Percentiles rank a stretch among this genome's conserved stretches.
These are phyloP conservation scores for Tachysurus fulvidraco DNA, from an alignment of 2,113 vertebrate species.

Conservation along the genomic window DNA sequence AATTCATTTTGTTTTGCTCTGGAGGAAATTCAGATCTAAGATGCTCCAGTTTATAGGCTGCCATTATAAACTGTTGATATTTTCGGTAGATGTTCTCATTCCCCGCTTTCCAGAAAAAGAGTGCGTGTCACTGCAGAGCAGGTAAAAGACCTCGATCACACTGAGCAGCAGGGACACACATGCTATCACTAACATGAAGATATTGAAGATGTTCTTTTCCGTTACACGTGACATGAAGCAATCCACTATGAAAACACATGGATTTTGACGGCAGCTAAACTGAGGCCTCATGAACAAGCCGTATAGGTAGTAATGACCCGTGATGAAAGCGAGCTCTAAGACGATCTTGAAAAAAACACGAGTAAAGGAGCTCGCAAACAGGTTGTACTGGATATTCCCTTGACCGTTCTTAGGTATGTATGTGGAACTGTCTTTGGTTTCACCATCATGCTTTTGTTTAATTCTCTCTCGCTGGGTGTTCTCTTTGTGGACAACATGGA, in stretches of 20 bases:
- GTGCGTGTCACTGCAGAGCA: conserved; percentile 58
- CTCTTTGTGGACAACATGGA: conserved; percentile 85
- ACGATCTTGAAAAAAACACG: conserved; percentile 76
- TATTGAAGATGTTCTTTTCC: conserved; percentile 83
- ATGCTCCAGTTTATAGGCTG: too few species aligned
- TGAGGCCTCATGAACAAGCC: conserved; percentile 78
- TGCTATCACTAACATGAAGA: conserved; percentile 80
- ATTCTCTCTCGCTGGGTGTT: conserved; percentile 79
- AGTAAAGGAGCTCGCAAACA: conserved; percentile 73
- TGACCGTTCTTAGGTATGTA: conserved; percentile 79
- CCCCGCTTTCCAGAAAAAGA: too few species aligned
- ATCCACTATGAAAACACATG: conserved; percentile 79
- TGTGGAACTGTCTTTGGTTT: conserved; percentile 51
- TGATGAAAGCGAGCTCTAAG: conserved; percentile 75
- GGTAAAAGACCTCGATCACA: conserved; percentile 74
- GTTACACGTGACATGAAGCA: conserved; percentile 83
- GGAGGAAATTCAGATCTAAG: background rate
- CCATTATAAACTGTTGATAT: conserved; percentile 50
- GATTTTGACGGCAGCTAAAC: conserved; percentile 74
- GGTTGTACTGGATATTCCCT: conserved; percentile 73
- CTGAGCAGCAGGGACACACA: conserved; percentile 76
- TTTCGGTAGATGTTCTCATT: conserved; percentile 24
- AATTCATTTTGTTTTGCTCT: too few species aligned
- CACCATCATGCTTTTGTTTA: conserved; percentile 46
- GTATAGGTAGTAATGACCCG: conserved; percentile 80